These are phyloP conservation scores for Drosophila repleta DNA, from an alignment of 1,140 invertebrate species.

Conservation along the genomic window DNA sequence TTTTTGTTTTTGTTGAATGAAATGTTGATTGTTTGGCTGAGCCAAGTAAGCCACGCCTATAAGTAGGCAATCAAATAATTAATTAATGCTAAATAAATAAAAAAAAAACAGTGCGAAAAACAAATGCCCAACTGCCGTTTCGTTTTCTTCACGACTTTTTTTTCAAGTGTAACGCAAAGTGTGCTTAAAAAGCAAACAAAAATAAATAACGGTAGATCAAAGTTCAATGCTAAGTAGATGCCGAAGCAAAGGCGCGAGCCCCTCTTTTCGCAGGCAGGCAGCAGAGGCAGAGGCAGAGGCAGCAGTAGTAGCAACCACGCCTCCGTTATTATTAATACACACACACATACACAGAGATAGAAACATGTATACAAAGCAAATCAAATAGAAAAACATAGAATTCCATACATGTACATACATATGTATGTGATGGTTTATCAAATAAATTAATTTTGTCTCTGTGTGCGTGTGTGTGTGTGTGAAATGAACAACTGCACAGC, in stretches of 20 bases:
- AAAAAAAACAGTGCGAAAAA: slow-evolving; percentile 1
- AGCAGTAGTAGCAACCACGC: background rate
- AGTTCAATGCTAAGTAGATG: slow-evolving; percentile 2
- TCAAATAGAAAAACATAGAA: slow-evolving; percentile 1
- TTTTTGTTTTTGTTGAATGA: slow-evolving; percentile 12
- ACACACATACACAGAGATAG: slow-evolving; percentile 3
- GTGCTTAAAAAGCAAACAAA: slow-evolving; percentile 14
- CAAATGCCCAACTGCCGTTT: no score
- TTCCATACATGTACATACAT: no score
- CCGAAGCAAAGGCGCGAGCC: background rate
- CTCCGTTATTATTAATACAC: background rate
- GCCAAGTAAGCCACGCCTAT: slow-evolving; percentile 16
- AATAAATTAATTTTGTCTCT: slow-evolving; percentile 28
- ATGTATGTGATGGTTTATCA: slow-evolving; percentile 18
- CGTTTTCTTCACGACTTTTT: slow-evolving; percentile 15
- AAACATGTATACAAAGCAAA: slow-evolving; percentile 1
- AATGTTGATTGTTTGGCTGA: slow-evolving; percentile 2
- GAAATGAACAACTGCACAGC: slow-evolving; percentile 21
- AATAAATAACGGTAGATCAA: slow-evolving; percentile 7
- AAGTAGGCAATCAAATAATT: slow-evolving; percentile 30
- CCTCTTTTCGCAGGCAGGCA: background rate
- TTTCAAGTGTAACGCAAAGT: slow-evolving; percentile 35
- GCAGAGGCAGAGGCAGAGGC: background rate
- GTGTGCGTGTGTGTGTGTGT: slow-evolving; percentile 1
- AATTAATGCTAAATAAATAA: slow-evolving; percentile 2